Percentiles rank a stretch among this genome's conserved stretches.
phyloP scores from a whole-genome alignment of 1,140 invertebrate species.

The Hetaerina americana region DNA sequence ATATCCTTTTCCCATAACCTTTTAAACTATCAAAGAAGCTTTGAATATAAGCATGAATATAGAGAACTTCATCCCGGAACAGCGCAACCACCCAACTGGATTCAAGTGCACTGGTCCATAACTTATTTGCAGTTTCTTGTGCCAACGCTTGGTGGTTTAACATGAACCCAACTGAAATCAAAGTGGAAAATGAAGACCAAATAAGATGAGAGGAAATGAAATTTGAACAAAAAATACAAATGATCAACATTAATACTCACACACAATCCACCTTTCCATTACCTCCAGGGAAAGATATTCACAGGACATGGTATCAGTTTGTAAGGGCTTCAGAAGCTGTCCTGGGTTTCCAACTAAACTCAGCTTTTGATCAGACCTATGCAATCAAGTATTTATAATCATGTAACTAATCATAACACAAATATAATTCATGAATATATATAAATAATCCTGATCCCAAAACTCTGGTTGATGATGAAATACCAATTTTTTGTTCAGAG shows the following conservation, averaged over 20 bases:
- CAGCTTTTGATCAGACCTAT: slow-evolving; percentile 74
- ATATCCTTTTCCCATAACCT: slow-evolving; percentile 82
- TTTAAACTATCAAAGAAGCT: slow-evolving; percentile 91
- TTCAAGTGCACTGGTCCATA: slow-evolving; percentile 85
- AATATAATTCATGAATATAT: too few species aligned
- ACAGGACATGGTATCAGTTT: slow-evolving; percentile 92
- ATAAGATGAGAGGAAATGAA: slow-evolving; percentile 1
- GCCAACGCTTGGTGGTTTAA: slow-evolving; percentile 74
- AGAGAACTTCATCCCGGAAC: slow-evolving; percentile 94
- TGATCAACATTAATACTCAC: slow-evolving; percentile 30
- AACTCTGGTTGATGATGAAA: too few species aligned
- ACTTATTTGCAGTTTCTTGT: slow-evolving; percentile 67
- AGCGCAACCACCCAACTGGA: slow-evolving; percentile 88
- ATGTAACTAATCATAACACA: too few species aligned
- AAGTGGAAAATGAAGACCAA: slow-evolving; percentile 12
- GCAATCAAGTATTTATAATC: too few species aligned
- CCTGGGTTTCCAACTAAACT: slow-evolving; percentile 85
- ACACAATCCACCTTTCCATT: slow-evolving; percentile 94
- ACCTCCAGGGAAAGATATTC: slow-evolving; percentile 91
- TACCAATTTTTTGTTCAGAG: too few species aligned
- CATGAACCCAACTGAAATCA: slow-evolving; percentile 64
- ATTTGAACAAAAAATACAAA: background rate
- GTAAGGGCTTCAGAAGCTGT: slow-evolving; percentile 82
- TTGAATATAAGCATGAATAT: slow-evolving; percentile 89
- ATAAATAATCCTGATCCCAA: too few species aligned